Conservation (phyloP, 2,113 vertebrate genomes). For the Pseudonaja textilis region DNA sequence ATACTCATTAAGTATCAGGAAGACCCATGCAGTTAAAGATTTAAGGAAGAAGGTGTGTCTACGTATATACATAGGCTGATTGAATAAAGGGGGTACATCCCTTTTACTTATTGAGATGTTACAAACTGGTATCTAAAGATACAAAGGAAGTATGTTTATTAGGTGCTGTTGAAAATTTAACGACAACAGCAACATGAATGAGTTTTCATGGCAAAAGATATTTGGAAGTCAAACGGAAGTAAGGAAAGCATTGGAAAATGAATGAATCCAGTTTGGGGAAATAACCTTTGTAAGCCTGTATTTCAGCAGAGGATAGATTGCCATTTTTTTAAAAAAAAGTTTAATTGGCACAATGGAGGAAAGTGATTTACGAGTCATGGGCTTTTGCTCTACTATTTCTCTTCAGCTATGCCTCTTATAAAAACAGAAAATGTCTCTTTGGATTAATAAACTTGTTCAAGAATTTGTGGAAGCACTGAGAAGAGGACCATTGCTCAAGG, state of each 20-base stretch:
- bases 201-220: neutral
- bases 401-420: neutral
- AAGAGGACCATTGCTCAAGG: neutral
- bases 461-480: neutral
- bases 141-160: neutral
- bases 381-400: neutral
- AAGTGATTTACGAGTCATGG: neutral
- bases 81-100: neutral
- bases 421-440: neutral
- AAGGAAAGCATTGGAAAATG: neutral
- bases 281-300: neutral
- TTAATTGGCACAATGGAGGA: neutral
- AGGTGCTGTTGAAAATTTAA: neutral
- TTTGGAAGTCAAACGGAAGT: neutral
- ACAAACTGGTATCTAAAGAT: neutral
- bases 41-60: neutral
- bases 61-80: neutral
- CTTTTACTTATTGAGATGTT: neutral
- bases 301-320: neutral
- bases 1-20: conserved; percentile 24
- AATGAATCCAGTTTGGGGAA: neutral
- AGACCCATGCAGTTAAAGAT: neutral
- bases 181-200: neutral
- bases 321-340: neutral
- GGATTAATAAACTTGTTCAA: neutral